phyloP scores from a whole-genome alignment of 2,888 invertebrate genomes.

The Chrysolina haemoptera region DNA sequence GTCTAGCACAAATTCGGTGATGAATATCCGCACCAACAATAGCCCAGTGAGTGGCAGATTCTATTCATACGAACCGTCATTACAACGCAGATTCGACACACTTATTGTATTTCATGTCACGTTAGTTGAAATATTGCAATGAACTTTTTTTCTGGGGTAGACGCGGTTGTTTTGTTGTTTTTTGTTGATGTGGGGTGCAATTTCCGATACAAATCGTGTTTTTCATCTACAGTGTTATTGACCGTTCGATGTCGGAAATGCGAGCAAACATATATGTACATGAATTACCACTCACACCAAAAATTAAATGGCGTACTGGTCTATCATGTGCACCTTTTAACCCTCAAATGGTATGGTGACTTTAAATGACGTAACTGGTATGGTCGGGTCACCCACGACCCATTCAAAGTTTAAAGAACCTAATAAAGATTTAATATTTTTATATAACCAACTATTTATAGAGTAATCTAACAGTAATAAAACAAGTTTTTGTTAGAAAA shows the following conservation, averaged over 20 bases:
- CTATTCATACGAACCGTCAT: constrained; percentile 61
- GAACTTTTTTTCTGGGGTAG: constrained; percentile 17
- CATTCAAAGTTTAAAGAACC: no score
- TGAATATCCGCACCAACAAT: constrained; percentile 57
- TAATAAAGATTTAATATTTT: no score
- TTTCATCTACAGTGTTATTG: not conserved
- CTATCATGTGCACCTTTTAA: no score
- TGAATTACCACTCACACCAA: no score
- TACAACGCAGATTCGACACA: constrained; percentile 64
- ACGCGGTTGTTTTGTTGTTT: constrained; percentile 3
- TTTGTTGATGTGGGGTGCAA: not conserved
- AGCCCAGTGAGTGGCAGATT: constrained; percentile 61
- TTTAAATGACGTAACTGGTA: no score
- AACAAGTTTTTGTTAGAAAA: no score
- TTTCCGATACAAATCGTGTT: not conserved
- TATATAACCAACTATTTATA: no score
- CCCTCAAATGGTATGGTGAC: no score
- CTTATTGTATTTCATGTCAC: constrained; percentile 53
- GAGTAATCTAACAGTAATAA: no score
- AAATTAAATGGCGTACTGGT: no score
- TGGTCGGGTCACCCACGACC: no score
- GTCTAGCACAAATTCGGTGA: constrained; percentile 67
- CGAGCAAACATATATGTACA: no score
- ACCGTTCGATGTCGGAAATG: not conserved
- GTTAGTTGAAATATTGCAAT: constrained; percentile 37